Evolutionary conservation across 64 coral and sea anemone genomes (phyloP), one percentile per base, ranked within the genome.

Genomic region (Hydrozoanthus tunicans): DNA sequence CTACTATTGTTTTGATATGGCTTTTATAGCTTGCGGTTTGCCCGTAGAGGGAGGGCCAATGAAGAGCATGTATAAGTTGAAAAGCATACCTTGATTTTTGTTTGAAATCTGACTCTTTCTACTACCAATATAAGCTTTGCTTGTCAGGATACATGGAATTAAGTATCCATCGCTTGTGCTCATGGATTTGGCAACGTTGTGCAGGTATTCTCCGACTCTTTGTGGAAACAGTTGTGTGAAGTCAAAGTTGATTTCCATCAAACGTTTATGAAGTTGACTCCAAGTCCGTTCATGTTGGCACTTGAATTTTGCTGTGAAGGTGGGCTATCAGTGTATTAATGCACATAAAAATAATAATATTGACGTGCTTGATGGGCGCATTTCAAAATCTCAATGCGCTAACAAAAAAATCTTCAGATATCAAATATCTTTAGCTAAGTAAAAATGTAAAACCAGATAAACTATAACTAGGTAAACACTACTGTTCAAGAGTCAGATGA

Each of bases 1-100:
- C 13, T 89, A 17, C 11, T 59, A 78, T 11, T 89, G 62, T 65
- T 82, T 70, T 81, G 58, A 53, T 23, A 23, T 77, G 70, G 79
- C 89, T 70, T 94, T 94, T 23, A 91, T 15, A 5, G 89, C 81
- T 25, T 91, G 93, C 5, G 93, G 91, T 86, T 91, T 94, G 9
- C 89, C 93, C 8, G 93, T 94, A 52, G 89, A 57, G 9, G 93
- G 70, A 9, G 80, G 89, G 8, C 89, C 88, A 91, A 91, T 81
- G 6, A 91, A 91, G 15, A 86, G 14, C 11, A 91, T 9, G 59
- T 62, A 91, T 3, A 95, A 6, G 52, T 95, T 91, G 52, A 80
- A 64, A 13, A 68, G 93, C 17, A 89, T 81, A 12, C 72, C 92
- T 14, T 93, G 24, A 62, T 91, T 91, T 53, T 67, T 66, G 12